Conservation (phyloP, 2,797 vertebrate species). For the Dermochelys coriacea region DNA sequence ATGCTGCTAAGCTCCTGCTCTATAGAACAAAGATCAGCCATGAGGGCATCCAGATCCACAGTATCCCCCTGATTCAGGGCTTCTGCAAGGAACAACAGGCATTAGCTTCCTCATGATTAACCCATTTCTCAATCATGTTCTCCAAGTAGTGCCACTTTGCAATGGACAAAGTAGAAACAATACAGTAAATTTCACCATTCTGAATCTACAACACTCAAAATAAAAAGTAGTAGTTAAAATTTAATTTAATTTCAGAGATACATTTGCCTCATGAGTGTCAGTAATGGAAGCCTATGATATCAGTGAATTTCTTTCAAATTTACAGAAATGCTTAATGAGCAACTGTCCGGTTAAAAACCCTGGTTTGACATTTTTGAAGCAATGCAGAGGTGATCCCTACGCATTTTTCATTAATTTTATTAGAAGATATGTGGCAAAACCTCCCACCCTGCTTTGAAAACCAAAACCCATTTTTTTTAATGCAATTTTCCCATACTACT, state of each 20-base stretch:
- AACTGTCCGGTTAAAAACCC: background rate
- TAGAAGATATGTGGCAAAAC: background rate
- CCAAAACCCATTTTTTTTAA: background rate
- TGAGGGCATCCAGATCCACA: conserved; percentile 96
- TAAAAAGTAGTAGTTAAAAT: background rate
- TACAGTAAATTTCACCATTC: background rate
- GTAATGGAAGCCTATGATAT: background rate
- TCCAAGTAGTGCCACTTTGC: background rate
- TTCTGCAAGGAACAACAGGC: conserved; percentile 86
- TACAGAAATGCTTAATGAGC: background rate
- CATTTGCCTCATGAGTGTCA: background rate
- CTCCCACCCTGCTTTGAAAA: background rate
- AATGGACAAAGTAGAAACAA: background rate
- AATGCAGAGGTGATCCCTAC: background rate
- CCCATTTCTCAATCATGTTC: background rate
- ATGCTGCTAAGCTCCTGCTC: conserved; percentile 96
- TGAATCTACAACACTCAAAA: background rate
- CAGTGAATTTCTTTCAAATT: background rate
- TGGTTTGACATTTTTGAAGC: background rate
- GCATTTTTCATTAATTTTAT: conserved; percentile 3
- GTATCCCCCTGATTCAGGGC: conserved; percentile 95
- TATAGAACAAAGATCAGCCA: conserved; percentile 98
- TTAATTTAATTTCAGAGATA: background rate
- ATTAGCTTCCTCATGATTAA: background rate
- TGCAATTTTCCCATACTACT: background rate